phyloP scores from a whole-genome alignment of 2,113 vertebrate species.

The Oxyura jamaicensis region DNA sequence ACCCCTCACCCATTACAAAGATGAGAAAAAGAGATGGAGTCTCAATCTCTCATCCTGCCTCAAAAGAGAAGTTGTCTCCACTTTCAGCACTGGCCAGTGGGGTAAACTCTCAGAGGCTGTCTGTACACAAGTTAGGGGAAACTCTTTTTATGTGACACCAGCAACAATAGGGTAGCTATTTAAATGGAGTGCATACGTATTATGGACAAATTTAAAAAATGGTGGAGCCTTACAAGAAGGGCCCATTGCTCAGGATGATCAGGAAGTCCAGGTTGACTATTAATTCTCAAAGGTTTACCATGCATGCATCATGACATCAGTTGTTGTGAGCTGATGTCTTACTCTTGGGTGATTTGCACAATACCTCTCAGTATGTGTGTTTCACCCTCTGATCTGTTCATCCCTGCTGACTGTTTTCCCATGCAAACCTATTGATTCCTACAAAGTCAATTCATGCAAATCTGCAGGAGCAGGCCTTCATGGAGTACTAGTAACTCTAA shows the following conservation, averaged over 20 bases:
- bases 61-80: background rate
- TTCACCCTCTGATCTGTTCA: background rate
- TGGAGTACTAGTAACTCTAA: background rate
- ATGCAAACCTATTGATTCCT: background rate
- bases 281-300: background rate
- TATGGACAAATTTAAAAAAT: background rate
- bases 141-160: background rate
- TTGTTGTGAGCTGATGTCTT: background rate
- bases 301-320: background rate
- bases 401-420: background rate
- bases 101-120: background rate
- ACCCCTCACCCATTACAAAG: background rate
- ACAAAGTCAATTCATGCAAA: background rate
- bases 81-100: background rate
- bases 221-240: background rate
- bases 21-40: background rate
- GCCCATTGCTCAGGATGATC: background rate
- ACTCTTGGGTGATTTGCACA: background rate
- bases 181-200: background rate
- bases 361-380: background rate
- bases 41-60: background rate
- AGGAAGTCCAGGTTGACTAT: background rate
- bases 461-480: background rate
- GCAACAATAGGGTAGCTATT: background rate
- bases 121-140: background rate